Conservation (phyloP, 2,888 invertebrate genomes). For the Leptura quadrifasciata region DNA sequence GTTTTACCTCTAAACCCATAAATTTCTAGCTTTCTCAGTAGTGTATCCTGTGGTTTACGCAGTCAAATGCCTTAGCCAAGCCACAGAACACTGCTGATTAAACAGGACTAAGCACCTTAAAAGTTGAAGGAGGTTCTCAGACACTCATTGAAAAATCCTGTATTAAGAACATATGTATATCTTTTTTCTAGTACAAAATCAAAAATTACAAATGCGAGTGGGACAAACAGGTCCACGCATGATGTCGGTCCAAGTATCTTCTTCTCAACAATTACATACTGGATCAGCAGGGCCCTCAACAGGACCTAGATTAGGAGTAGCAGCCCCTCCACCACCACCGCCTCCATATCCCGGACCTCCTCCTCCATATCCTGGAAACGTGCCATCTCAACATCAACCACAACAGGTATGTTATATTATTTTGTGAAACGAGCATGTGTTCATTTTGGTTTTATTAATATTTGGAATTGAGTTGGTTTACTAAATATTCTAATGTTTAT, state of each 20-base stretch:
- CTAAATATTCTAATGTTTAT: conserved; percentile 18
- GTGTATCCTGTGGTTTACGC: too few relatives aligned
- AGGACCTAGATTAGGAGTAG: conserved; percentile 70
- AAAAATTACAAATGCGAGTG: conserved; percentile 71
- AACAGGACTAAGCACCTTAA: too few relatives aligned
- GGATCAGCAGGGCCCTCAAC: conserved; percentile 71
- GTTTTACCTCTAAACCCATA: too few relatives aligned
- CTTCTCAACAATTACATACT: conserved; percentile 49
- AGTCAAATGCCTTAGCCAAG: too few relatives aligned
- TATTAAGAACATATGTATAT: too few relatives aligned
- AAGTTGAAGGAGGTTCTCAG: not conserved
- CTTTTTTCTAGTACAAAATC: conserved; percentile 68
- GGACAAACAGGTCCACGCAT: conserved; percentile 64
- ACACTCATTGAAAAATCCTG: too few relatives aligned
- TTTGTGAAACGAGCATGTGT: conserved; percentile 44
- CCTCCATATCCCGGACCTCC: conserved; percentile 85
- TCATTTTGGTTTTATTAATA: conserved; percentile 46
- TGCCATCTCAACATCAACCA: conserved; percentile 63
- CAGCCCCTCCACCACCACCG: conserved; percentile 80
- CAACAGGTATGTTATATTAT: conserved; percentile 49
- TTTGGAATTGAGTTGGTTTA: conserved; percentile 36
- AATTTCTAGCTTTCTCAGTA: too few relatives aligned
- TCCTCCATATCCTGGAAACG: conserved; percentile 81
- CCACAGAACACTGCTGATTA: too few relatives aligned
- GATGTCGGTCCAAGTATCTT: conserved; percentile 57